Evolutionary conservation across 2,113 vertebrate genomes (phyloP).

Genomic region (Catharus fuscescens): DNA sequence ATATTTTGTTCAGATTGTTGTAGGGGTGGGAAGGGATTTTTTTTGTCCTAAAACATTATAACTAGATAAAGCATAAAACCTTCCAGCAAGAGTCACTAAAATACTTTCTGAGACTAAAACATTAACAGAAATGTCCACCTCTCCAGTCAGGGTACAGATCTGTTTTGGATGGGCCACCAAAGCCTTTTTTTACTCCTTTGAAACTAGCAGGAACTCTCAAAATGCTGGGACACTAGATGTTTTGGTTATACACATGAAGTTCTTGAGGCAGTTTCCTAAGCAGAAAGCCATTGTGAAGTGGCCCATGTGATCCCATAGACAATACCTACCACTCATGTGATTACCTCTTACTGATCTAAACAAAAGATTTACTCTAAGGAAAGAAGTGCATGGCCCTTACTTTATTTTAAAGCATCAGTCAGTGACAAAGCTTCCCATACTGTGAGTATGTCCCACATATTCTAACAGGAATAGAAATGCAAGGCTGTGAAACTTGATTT

Average conservation of each 20-base stretch:
- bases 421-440: background rate
- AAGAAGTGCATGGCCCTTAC: background rate
- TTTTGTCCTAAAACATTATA: background rate
- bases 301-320: background rate
- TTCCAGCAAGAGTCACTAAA: background rate
- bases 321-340: background rate
- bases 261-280: background rate
- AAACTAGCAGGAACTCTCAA: background rate
- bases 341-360: background rate
- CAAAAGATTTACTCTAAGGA: background rate
- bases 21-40: background rate
- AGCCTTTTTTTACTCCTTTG: background rate
- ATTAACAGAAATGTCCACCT: background rate
- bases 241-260: background rate
- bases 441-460: background rate
- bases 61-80: background rate
- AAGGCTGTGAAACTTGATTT: background rate
- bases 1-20: constrained; percentile 27
- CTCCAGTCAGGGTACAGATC: background rate
- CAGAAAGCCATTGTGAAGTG: background rate
- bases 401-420: background rate
- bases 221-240: background rate
- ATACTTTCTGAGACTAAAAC: background rate
- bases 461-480: background rate
- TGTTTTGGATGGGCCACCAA: background rate